Evolutionary conservation across 35 echinoderm and acorn worm genomes (phyloP), one percentile per base, ranked within the genome.

Genomic region (Anneissia japonica): DNA sequence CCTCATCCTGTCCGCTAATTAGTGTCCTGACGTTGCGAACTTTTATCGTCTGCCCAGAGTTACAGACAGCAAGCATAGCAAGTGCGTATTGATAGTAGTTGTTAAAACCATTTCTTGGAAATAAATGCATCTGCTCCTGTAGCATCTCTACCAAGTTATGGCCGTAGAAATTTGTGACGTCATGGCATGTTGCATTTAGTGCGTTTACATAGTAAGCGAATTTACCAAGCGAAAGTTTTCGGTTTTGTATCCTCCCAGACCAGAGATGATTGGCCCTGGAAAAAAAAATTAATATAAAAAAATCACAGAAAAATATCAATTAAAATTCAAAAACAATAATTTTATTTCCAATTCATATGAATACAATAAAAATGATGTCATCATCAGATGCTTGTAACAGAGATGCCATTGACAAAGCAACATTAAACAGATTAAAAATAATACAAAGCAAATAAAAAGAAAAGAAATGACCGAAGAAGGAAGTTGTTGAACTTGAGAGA

Each of bases 41-140:
- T 17, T 46, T 79, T 28, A 89, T 45, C 30, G 38, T 79, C 35
- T 51, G 38, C 0, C 83, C 79, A 41, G 46, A 86, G 79, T 82
- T 81, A 34, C 92, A 93, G 28, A 93, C 45, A 35, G 92, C 92
- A 35, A 93, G 72, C 75, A 93, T 16, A 9, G 87, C 92, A 16
- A 89, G 33, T 11, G 75, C 77, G 37, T 93, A 93, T 12, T 89
- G 92, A 79, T 86, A 93, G 75, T 85, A 89, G 64, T 93, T 89
- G 33, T 81, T 79, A 72, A 88, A 90, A 2, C 74, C 75, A 14
- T 80, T 73, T 16, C 51, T 0, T 37, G 77, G 83, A 38, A 86
- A 90, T 14, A 23, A 74, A 32, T 81, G 31, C 34, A 93, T 85
- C 28, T 85, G 46, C 29, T 19, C 32, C 28, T 86, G 55, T 29